Evolutionary conservation across 2,888 invertebrate species (phyloP), one percentile per base, ranked within the genome.

Genomic region (Stenurella melanura): DNA sequence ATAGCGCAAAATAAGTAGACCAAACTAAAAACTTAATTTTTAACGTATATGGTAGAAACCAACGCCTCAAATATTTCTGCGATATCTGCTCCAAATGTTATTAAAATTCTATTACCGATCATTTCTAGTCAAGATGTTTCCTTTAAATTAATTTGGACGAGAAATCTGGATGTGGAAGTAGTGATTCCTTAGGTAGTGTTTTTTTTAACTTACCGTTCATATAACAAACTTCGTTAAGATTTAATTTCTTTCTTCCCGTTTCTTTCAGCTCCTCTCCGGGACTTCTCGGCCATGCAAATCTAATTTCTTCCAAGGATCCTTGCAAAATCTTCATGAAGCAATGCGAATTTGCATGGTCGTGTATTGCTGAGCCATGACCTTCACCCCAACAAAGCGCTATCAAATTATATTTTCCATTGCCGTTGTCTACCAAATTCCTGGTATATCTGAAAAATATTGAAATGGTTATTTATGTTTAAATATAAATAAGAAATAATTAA

Each of bases 381-480:
- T 98, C 97, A 19, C 97, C 97, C 99, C 99, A 99, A 90, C 99
- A 99, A n/a, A 99, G 90, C 34, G 98, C 93, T 95, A 99, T 97
- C 81, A 99, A 91, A 90, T 99, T 99, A 90, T 98, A 99, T 87
- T 96, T 97, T 0, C 97, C 98, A 88, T 99, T 99, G 5, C 99
- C 99, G 77, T 93, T 93, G 87, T 99, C 98, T 0, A 99, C 97
- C 84, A 99, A 91, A 90, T 99, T 99, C 42, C 99, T 91, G 0
- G 99, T 99, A 88, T 99, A 99, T 87, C 96, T 97, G 84, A 77
- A 90, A 86, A 75, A 63, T 50, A 66, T 11, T 4, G 10, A 1
- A n/a, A 30, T 34, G n/a, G 0, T 1, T 15, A 50, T 50, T n/a
- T 2, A 50, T 50, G 12, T n/a, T 42, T 34, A 34, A 34, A 34